phyloP scores from a whole-genome alignment of 2,113 vertebrate genomes.

The Trichomycterus rosablanca region DNA sequence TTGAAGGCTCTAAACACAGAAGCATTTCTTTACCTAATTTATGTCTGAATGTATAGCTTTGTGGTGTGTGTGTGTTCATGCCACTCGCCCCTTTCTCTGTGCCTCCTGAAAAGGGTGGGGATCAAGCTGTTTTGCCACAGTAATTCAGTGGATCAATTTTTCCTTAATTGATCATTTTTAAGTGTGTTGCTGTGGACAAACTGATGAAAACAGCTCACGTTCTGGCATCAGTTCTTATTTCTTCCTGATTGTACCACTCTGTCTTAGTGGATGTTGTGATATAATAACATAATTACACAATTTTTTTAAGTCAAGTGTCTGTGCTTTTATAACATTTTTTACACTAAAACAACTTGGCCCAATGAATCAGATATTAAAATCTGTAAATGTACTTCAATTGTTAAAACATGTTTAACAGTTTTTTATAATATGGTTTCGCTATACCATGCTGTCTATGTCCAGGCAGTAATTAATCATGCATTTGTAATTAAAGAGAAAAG shows the following conservation, averaged over 20 bases:
- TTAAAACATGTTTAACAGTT: too few relatives aligned
- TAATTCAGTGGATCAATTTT: slow-evolving; percentile 22
- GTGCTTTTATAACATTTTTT: too few relatives aligned
- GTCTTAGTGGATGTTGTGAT: too few relatives aligned
- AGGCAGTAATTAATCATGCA: background rate
- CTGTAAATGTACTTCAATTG: too few relatives aligned
- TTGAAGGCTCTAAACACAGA: too few relatives aligned
- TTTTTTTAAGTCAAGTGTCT: too few relatives aligned
- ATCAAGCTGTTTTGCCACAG: slow-evolving; percentile 8
- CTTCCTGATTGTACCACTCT: too few relatives aligned
- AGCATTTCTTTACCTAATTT: slow-evolving; percentile 38
- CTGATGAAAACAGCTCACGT: slow-evolving; percentile 1
- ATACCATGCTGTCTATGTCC: background rate
- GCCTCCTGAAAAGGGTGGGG: slow-evolving; percentile 22
- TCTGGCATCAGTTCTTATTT: too few relatives aligned
- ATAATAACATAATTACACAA: too few relatives aligned
- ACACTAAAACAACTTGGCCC: too few relatives aligned
- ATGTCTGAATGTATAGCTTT: slow-evolving; percentile 37
- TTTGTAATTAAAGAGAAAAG: background rate
- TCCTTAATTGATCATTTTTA: slow-evolving; percentile 2
- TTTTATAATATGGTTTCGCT: too few relatives aligned
- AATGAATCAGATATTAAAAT: too few relatives aligned
- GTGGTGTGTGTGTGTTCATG: slow-evolving; percentile 8
- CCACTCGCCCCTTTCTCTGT: slow-evolving; percentile 17
- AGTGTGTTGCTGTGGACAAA: background rate